Evolutionary conservation across 1,140 invertebrate genomes (phyloP).

Genomic region (Heliconius eleuchia): DNA sequence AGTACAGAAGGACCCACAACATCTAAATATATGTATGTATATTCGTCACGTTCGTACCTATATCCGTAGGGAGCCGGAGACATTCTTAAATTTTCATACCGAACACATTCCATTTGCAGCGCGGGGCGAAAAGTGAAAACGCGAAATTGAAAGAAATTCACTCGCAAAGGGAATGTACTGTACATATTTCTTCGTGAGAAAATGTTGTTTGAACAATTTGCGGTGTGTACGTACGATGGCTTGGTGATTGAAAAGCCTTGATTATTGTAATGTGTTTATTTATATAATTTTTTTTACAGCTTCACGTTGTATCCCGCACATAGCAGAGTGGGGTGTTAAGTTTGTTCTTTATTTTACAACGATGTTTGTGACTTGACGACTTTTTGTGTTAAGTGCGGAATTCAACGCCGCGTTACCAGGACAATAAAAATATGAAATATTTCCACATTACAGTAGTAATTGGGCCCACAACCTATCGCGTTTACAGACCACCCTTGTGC

Average conservation of each 20-base stretch:
- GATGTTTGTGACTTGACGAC: too few relatives aligned
- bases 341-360: too few relatives aligned
- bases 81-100: slow-evolving; percentile 70
- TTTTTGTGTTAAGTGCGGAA: too few relatives aligned
- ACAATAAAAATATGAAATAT: too few relatives aligned
- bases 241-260: slow-evolving; percentile 14
- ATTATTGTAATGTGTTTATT: background rate
- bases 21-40: slow-evolving; percentile 15
- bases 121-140: slow-evolving; percentile 42
- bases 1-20: slow-evolving; percentile 26
- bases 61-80: slow-evolving; percentile 58
- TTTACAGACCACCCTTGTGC: too few relatives aligned
- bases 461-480: too few relatives aligned
- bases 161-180: slow-evolving; percentile 32
- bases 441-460: too few relatives aligned
- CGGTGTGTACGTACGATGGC: background rate
- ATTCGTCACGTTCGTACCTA: slow-evolving; percentile 60
- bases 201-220: slow-evolving; percentile 29
- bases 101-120: slow-evolving; percentile 40
- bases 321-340: too few relatives aligned
- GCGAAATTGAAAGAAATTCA: slow-evolving; percentile 39
- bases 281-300: background rate
- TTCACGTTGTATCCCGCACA: too few relatives aligned
- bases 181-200: slow-evolving; percentile 22
- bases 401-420: too few relatives aligned